These are phyloP conservation scores for Eleginops maclovinus DNA, from an alignment of 2,113 vertebrate species.

Conservation along the genomic window DNA sequence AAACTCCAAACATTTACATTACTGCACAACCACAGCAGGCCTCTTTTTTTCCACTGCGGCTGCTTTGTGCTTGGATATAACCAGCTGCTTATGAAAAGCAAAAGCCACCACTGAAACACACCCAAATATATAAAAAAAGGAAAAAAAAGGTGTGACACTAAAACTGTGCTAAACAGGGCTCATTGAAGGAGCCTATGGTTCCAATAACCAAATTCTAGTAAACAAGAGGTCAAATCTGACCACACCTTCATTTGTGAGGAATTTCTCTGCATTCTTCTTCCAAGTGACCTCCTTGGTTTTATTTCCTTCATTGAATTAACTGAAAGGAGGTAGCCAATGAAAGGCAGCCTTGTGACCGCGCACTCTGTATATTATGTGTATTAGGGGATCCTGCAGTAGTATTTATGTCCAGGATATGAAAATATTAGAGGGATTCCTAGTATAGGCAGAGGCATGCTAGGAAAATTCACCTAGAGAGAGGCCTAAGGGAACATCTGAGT, in stretches of 20 bases:
- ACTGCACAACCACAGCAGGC: constrained; percentile 76
- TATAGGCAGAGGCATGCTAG: constrained; percentile 55
- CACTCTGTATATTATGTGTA: constrained; percentile 28
- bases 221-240: constrained; percentile 55
- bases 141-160: constrained; percentile 42
- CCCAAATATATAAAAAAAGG: constrained; percentile 72
- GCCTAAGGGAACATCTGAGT: constrained; percentile 59
- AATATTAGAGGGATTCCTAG: constrained; percentile 67
- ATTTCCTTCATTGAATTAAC: constrained; percentile 58
- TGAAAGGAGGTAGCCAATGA: constrained; percentile 45
- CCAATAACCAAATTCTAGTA: constrained; percentile 51
- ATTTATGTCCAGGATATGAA: constrained; percentile 72
- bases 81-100: constrained; percentile 80
- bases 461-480: constrained; percentile 52
- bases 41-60: constrained; percentile 68
- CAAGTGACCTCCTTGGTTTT: constrained; percentile 53
- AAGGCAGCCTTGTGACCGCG: constrained; percentile 54
- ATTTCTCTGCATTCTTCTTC: constrained; percentile 38
- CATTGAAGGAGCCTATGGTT: constrained; percentile 44
- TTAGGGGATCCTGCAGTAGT: constrained; percentile 42
- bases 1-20: constrained; percentile 85
- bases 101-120: constrained; percentile 78
- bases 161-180: constrained; percentile 55
- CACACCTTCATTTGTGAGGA: constrained; percentile 25
- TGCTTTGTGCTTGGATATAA: constrained; percentile 74